Base-by-base conservation (phyloP, 1,140 invertebrate species). In the Drosophila kohkoa region DNA sequence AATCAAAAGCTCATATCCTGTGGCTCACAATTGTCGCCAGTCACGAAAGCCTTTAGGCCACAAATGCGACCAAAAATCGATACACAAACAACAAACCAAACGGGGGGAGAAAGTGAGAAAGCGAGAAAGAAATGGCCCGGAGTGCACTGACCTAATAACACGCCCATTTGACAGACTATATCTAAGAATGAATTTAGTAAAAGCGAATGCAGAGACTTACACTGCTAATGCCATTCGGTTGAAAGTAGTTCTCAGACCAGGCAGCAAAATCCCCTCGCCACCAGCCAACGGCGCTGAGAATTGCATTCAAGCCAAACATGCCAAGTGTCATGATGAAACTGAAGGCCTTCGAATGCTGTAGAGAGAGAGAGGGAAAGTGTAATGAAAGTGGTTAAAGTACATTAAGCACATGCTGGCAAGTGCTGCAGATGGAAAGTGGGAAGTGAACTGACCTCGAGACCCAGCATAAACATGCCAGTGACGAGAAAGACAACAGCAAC, bases 391-490 rank as follows among this genome's bases (percentile, higher is more conserved):
- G 28, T 25, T 25, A 11, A 30, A 30, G 8, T 16, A 25, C 10
- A 20, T 48, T 48, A 48, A 8, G 32, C n/a, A 38, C 52, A 55
- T 55, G 20, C 3, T 25, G 20, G 20, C 20, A 15, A 38, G 13
- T 13, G 43, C 15, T 32, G 45, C 28, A 49, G 6, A 5, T 15
- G 10, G 30, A 32, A 7, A 32, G 30, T 1, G 30, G 30, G 7
- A 7, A 32, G 35, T 10, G 35, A 38, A 48, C 75, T 78, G 91
- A 95, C 95, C 93, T 96, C 95, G 45, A 96, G 90, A 13, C 95
- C 95, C 77, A 95, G 93, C 94, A 95, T 95, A 79, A 95, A 95
- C 93, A 96, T 94, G 55, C 94, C 94, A 5, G 94, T 95, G 2
- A 95, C 94, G 1, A 96, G 93, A 78, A 95, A 93, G 2, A 95